phyloP scores from a whole-genome alignment of 2,888 invertebrate genomes.

The Ormyrus pomaceus region DNA sequence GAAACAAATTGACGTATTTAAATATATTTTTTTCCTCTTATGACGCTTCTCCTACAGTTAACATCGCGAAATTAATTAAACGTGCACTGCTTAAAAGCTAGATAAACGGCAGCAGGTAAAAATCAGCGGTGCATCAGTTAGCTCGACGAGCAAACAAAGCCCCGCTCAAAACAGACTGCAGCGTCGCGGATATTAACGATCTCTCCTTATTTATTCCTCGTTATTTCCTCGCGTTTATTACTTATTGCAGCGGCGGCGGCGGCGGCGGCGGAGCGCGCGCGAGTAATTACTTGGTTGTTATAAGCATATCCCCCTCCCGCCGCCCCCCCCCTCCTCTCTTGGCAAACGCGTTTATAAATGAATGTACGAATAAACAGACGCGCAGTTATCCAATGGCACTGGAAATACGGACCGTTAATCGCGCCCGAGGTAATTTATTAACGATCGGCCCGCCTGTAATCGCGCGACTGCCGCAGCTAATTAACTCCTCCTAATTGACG shows the following conservation, averaged over 20 bases:
- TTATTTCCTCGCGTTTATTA: slow-evolving; percentile 66
- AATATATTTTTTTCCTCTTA: no score
- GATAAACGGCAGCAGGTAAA: not conserved
- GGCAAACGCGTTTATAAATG: slow-evolving; percentile 61
- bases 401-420: slow-evolving; percentile 50
- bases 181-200: slow-evolving; percentile 62
- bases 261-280: slow-evolving; percentile 39
- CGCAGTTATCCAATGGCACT: slow-evolving; percentile 61
- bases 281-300: slow-evolving; percentile 63
- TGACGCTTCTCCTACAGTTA: no score
- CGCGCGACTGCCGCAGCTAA: slow-evolving; percentile 19
- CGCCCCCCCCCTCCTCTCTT: not conserved
- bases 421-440: slow-evolving; percentile 64
- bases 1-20: not conserved
- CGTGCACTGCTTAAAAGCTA: no score
- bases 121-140: slow-evolving; percentile 35
- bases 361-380: slow-evolving; percentile 59
- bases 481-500: slow-evolving; percentile 36
- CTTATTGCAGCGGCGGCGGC: slow-evolving; percentile 52
- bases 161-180: slow-evolving; percentile 39
- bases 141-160: slow-evolving; percentile 37
- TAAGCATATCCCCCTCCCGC: slow-evolving; percentile 54
- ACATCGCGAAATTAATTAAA: no score
- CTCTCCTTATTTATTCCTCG: slow-evolving; percentile 66
- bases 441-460: slow-evolving; percentile 62